Conservation (phyloP, 2,797 vertebrate species). For the Numenius phaeopus region DNA sequence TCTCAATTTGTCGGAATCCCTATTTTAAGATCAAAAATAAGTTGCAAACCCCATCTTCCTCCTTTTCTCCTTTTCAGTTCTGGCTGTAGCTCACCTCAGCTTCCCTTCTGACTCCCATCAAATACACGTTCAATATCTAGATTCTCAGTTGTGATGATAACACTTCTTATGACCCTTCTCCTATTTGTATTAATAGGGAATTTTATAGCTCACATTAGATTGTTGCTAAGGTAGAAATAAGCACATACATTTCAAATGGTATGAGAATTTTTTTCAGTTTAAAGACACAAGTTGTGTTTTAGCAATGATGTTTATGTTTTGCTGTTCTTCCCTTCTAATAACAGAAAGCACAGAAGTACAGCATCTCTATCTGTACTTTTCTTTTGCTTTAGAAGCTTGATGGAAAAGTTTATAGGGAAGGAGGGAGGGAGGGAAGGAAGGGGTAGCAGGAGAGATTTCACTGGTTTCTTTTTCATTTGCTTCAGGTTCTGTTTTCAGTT, state of each 20-base stretch:
- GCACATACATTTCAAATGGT: not conserved
- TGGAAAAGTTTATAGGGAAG: not conserved
- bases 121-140: not conserved
- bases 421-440: not conserved
- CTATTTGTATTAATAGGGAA: not conserved
- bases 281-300: not conserved
- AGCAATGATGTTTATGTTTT: not conserved
- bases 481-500: not conserved
- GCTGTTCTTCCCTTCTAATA: not conserved
- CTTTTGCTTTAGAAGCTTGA: not conserved
- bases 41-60: not conserved
- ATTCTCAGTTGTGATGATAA: not conserved
- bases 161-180: not conserved
- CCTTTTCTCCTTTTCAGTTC: not conserved
- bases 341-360: not conserved
- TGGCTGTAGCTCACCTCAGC: not conserved
- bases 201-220: not conserved
- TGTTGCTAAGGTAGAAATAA: not conserved
- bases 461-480: not conserved
- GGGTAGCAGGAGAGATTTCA: not conserved
- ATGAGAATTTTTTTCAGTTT: not conserved
- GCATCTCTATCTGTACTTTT: not conserved
- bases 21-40: not conserved
- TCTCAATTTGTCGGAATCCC: not conserved
- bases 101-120: not conserved